Evolutionary conservation across 2,888 invertebrate genomes (phyloP).

Genomic region (Anodontia alba): DNA sequence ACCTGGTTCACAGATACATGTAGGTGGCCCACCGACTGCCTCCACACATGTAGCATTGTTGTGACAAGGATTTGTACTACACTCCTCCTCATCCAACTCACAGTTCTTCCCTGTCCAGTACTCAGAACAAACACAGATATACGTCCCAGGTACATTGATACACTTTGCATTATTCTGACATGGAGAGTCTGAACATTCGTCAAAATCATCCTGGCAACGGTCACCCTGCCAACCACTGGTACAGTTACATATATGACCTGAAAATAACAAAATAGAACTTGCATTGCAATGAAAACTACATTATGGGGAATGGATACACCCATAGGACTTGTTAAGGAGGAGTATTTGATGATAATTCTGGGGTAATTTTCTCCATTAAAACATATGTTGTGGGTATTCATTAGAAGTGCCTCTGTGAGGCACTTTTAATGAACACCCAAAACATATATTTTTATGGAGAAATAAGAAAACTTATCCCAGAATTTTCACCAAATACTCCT

Average conservation of each 20-base stretch:
- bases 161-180: constrained; percentile 88
- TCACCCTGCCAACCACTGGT: constrained; percentile 67
- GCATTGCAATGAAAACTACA: too few relatives aligned
- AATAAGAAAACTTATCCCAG: too few relatives aligned
- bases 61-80: constrained; percentile 61
- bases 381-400: too few relatives aligned
- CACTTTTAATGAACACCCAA: too few relatives aligned
- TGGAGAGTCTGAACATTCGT: constrained; percentile 59
- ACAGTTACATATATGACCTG: constrained; percentile 67
- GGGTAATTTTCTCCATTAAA: too few relatives aligned
- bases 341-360: too few relatives aligned
- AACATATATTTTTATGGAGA: too few relatives aligned
- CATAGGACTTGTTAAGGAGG: too few relatives aligned
- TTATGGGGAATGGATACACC: too few relatives aligned
- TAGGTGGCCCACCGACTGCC: constrained; percentile 53
- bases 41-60: constrained; percentile 82
- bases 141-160: constrained; percentile 91
- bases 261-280: background rate
- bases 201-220: constrained; percentile 56
- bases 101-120: constrained; percentile 76
- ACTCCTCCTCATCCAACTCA: constrained; percentile 68
- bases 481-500: too few relatives aligned
- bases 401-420: too few relatives aligned
- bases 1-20: constrained; percentile 56
- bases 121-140: constrained; percentile 91